Base-by-base conservation (phyloP, 2,113 vertebrate species). In the Eupsittula cactorum region DNA sequence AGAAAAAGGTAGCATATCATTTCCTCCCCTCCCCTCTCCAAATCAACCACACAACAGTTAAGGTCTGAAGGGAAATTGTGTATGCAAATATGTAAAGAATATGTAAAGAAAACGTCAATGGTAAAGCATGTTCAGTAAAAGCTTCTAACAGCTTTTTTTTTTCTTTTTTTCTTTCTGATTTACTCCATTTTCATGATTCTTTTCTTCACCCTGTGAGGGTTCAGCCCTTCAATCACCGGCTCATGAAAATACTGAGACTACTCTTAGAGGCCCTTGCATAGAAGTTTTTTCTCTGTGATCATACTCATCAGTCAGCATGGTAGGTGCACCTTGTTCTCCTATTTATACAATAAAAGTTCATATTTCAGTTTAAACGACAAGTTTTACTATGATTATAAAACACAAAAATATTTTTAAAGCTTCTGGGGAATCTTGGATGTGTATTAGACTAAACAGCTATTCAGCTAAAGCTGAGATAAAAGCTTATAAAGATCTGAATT, bases 131-230 rank as follows among this genome's bases (percentile, higher is more conserved):
- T 70, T 86, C 57, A 14, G 10, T 37, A 57, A 11, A 63, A 13
- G 3, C 7, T 8, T 65, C 14, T 11, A 25, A 47, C 3, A 63
- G 1, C 9, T 4, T n/a, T 3, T 28, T 6, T 31, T n/a, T 9
- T 16, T 19, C 39, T 23, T 10, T 10, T 17, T 27, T 25, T 20
- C 4, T 12, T 12, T 42, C 35, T 9, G 4, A 9, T 52, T 53
- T 44, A 5, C 27, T 59, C 16, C 2, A 33, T 74, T 74, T 63
- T 69, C 19, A 9, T 47, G 4, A 47, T 39, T 50, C 10, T 68
- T 87, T 69, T 29, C 27, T 55, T 69, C 17, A 47, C 1, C 46
- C 4, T 78, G 60, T 53, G 3, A 23, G 28, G 44, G 33, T 67
- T 75, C 21, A 75, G 3, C 12, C 11, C 12, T 83, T 55, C 16